A percentile compares a stretch with the other conserved stretches of the same genome.
Evolutionary conservation across 2,113 vertebrate genomes (phyloP).

Genomic region (Amphiprion percula): DNA sequence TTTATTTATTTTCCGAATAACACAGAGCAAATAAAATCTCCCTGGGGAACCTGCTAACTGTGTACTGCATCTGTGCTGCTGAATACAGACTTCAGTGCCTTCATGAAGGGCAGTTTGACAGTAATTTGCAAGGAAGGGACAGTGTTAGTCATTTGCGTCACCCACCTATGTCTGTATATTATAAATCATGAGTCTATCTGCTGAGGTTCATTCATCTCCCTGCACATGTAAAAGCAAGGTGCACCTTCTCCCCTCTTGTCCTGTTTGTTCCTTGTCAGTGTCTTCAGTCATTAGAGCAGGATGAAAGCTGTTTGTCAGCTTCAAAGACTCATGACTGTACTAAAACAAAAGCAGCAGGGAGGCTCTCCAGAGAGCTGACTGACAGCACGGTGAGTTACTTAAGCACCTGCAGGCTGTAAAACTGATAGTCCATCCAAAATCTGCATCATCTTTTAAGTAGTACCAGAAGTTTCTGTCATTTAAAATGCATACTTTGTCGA

Average conservation of each 20-base stretch:
- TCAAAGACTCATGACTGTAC: slow-evolving; percentile 63
- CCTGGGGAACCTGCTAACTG: slow-evolving; percentile 1
- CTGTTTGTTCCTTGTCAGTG: slow-evolving; percentile 51
- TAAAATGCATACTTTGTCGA: neutral
- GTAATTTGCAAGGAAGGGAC: slow-evolving; percentile 42
- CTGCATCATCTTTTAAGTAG: slow-evolving; percentile 11
- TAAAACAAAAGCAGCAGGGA: slow-evolving; percentile 65
- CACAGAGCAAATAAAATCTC: slow-evolving; percentile 16
- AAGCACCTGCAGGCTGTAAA: slow-evolving; percentile 55
- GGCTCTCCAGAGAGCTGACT: slow-evolving; percentile 36
- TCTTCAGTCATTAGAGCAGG: slow-evolving; percentile 48
- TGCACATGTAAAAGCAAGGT: slow-evolving; percentile 1
- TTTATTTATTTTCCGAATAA: neutral
- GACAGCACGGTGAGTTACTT: slow-evolving; percentile 34
- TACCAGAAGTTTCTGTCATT: slow-evolving; percentile 7
- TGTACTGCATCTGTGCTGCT: slow-evolving; percentile 1
- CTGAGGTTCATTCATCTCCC: slow-evolving; percentile 50
- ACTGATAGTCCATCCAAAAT: slow-evolving; percentile 33
- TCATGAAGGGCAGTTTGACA: slow-evolving; percentile 47
- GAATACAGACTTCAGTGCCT: slow-evolving; percentile 13
- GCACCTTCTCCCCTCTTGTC: slow-evolving; percentile 25
- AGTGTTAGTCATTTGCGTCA: slow-evolving; percentile 45
- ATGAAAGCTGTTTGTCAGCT: slow-evolving; percentile 63
- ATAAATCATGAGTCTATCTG: slow-evolving; percentile 51
- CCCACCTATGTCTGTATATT: slow-evolving; percentile 37